phyloP scores from a whole-genome alignment of 2,113 vertebrate species.

The Sinocyclocheilus rhinocerous region DNA sequence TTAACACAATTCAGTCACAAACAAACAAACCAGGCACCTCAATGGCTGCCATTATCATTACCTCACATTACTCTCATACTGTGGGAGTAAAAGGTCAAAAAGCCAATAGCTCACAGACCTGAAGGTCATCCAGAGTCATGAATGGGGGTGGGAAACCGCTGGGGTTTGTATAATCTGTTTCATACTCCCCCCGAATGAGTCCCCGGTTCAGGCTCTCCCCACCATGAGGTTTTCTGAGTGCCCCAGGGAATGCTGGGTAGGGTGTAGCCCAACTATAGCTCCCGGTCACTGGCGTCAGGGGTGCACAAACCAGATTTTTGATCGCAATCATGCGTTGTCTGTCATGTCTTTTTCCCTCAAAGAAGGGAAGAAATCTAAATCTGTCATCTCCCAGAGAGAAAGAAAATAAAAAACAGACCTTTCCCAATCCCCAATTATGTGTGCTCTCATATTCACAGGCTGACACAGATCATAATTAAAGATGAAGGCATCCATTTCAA shows the following conservation, averaged over 20 bases:
- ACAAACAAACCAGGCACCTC: slow-evolving; percentile 63
- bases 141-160: neutral
- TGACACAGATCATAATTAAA: slow-evolving; percentile 78
- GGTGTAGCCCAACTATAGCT: slow-evolving; percentile 20
- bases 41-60: slow-evolving; percentile 72
- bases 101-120: slow-evolving; percentile 66
- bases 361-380: slow-evolving; percentile 8
- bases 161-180: slow-evolving; percentile 22
- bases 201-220: neutral
- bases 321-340: neutral
- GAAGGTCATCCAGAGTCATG: neutral
- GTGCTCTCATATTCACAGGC: slow-evolving; percentile 66
- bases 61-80: slow-evolving; percentile 38
- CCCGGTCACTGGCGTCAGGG: neutral
- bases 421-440: slow-evolving; percentile 69
- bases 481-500: slow-evolving; percentile 76
- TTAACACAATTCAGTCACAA: slow-evolving; percentile 56
- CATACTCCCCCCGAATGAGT: slow-evolving; percentile 21
- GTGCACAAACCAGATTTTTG: slow-evolving; percentile 36
- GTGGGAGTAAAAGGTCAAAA: slow-evolving; percentile 62
- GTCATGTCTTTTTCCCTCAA: neutral
- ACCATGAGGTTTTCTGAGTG: neutral
- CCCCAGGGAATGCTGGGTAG: slow-evolving; percentile 31
- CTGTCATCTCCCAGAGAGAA: slow-evolving; percentile 44
- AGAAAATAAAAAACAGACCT: slow-evolving; percentile 57